Percentiles rank a stretch among this genome's conserved stretches.
phyloP scores from a whole-genome alignment of 2,113 vertebrate species.

The Colossoma macropomum region DNA sequence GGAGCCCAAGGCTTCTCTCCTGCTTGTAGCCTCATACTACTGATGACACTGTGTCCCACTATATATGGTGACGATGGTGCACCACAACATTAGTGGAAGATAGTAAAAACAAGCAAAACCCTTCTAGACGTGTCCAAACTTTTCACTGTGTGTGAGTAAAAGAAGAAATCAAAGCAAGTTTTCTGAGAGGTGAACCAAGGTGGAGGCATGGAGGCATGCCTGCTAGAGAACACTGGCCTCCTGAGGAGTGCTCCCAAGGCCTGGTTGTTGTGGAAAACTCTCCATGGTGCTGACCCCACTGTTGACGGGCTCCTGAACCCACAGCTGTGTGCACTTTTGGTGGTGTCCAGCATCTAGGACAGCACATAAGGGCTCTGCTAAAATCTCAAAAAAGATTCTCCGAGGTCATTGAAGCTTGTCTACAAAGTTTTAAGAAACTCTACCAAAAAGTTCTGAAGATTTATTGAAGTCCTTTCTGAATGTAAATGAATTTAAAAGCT shows the following conservation, averaged over 20 bases:
- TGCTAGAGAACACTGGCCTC: not conserved
- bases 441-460: not conserved
- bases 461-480: not conserved
- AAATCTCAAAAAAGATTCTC: not conserved
- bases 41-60: too few species aligned
- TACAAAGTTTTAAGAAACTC: not conserved
- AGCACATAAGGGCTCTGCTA: not conserved
- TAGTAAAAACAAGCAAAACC: not conserved
- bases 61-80: too few species aligned
- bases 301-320: not conserved
- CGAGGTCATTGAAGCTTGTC: not conserved
- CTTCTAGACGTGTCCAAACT: not conserved
- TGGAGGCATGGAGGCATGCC: not conserved
- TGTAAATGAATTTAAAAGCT: not conserved
- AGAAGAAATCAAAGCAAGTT: not conserved
- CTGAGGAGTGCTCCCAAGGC: not conserved
- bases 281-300: not conserved
- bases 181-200: not conserved
- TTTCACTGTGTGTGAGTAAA: not conserved
- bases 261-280: not conserved
- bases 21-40: too few species aligned
- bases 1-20: too few species aligned
- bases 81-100: too few species aligned
- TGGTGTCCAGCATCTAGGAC: not conserved
- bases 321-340: not conserved